These are phyloP conservation scores for Coturnix japonica DNA, from an alignment of 2,113 vertebrate species.

Conservation along the genomic window DNA sequence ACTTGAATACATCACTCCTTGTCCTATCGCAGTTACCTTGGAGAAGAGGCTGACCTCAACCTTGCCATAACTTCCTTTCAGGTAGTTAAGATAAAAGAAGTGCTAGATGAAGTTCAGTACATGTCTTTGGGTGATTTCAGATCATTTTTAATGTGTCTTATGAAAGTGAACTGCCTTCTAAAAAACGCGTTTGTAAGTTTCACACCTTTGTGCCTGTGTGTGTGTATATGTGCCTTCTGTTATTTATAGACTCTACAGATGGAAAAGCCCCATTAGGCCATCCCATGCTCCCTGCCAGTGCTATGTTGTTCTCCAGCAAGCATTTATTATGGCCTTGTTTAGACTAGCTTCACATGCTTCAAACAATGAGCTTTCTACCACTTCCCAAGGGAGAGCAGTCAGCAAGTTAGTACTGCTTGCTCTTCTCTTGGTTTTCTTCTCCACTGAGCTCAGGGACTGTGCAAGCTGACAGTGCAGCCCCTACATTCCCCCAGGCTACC, in stretches of 20 bases:
- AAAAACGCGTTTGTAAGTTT: neutral
- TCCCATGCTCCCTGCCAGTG: neutral
- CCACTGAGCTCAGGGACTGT: neutral
- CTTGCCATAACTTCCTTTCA: no score
- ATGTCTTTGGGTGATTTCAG: neutral
- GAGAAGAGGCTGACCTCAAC: no score
- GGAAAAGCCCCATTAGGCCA: constrained; percentile 41
- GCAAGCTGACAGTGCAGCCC: neutral
- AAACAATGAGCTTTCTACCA: constrained; percentile 7
- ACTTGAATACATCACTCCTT: no score
- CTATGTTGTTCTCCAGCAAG: constrained; percentile 5
- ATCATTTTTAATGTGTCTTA: neutral
- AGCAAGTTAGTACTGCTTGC: neutral
- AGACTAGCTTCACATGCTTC: constrained; percentile 23
- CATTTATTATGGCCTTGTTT: constrained; percentile 43
- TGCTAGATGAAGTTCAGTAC: neutral
- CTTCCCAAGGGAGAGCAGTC: neutral
- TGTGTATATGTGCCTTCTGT: neutral
- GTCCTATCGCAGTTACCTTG: no score
- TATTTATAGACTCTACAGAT: constrained; percentile 15
- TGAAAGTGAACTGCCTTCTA: neutral
- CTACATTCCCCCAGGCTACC: accelerated
- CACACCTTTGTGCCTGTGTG: neutral
- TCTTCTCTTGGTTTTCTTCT: neutral
- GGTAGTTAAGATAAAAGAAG: no score